Evolutionary conservation across 2,797 vertebrate species (phyloP).

Genomic region (Sandelia bainsii): DNA sequence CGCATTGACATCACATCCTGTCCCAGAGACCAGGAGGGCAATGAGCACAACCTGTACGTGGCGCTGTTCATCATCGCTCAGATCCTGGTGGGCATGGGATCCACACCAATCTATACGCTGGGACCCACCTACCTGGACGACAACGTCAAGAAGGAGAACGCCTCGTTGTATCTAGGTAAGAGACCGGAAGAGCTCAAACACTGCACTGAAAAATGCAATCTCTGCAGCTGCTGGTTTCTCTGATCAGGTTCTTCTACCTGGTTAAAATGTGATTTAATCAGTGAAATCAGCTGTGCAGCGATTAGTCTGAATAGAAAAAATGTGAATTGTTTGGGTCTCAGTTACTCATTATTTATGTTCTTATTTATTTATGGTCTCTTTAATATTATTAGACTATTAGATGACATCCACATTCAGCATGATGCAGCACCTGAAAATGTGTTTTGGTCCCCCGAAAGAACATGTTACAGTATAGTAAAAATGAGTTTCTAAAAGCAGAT

Average conservation of each 20-base stretch:
- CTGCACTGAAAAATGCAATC: background rate
- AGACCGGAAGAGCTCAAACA: background rate
- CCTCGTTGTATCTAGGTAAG: constrained; percentile 98
- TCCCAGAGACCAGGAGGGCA: constrained; percentile 88
- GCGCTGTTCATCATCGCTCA: constrained; percentile 95
- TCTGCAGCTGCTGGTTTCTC: background rate
- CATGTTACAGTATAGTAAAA: too few relatives aligned
- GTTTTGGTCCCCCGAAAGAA: too few relatives aligned
- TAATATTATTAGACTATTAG: too few relatives aligned
- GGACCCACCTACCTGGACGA: constrained; percentile 98
- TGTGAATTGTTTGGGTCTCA: background rate
- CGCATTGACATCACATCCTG: constrained; percentile 85
- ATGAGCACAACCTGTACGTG: constrained; percentile 94
- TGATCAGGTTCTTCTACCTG: background rate
- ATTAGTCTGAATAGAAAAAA: background rate
- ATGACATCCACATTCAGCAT: too few relatives aligned
- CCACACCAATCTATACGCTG: constrained; percentile 97
- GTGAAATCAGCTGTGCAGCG: background rate
- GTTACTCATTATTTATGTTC: too few relatives aligned
- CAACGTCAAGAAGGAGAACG: constrained; percentile 98
- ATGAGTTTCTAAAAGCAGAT: too few relatives aligned
- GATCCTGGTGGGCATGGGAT: constrained; percentile 97
- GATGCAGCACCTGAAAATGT: too few relatives aligned
- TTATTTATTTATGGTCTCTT: too few relatives aligned
- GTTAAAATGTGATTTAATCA: background rate